phyloP scores from a whole-genome alignment of 2,797 vertebrate species.

The Amphiprion clarkii region DNA sequence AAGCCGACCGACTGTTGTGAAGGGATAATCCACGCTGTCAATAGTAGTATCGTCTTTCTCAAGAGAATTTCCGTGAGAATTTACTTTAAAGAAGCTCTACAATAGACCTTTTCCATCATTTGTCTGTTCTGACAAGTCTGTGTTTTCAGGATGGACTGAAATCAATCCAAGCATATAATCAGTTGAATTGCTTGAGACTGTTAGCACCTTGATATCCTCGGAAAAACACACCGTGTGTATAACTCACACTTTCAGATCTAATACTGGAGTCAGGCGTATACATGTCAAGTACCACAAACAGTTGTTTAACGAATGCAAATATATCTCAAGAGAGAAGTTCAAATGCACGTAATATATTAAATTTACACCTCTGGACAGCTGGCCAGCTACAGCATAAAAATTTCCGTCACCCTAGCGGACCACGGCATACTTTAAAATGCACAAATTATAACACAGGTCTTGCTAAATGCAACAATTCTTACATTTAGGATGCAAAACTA shows the following conservation, averaged over 20 bases:
- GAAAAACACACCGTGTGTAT: not conserved
- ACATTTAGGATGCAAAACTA: not conserved
- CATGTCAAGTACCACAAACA: not conserved
- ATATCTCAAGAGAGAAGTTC: slow-evolving; percentile 2
- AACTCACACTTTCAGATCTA: not conserved
- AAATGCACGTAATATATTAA: not conserved
- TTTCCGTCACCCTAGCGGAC: no score
- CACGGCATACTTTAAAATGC: no score
- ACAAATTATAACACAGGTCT: no score
- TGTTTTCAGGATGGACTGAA: not conserved
- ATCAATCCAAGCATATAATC: not conserved
- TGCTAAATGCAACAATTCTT: no score
- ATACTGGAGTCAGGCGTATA: not conserved
- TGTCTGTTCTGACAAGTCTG: not conserved
- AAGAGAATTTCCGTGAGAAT: not conserved
- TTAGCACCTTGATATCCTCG: not conserved
- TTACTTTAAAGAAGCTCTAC: not conserved
- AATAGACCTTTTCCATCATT: not conserved
- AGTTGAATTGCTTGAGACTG: not conserved
- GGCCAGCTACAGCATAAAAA: slow-evolving; percentile 5
- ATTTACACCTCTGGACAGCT: slow-evolving; percentile 10
- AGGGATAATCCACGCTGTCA: not conserved
- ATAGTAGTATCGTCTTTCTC: not conserved
- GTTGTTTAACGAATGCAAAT: not conserved
- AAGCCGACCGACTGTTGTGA: slow-evolving; percentile 47